Percentiles rank a stretch among this genome's conserved stretches.
Evolutionary conservation across 2,888 invertebrate genomes (phyloP).

Genomic region (Lycocerus yunnanus): DNA sequence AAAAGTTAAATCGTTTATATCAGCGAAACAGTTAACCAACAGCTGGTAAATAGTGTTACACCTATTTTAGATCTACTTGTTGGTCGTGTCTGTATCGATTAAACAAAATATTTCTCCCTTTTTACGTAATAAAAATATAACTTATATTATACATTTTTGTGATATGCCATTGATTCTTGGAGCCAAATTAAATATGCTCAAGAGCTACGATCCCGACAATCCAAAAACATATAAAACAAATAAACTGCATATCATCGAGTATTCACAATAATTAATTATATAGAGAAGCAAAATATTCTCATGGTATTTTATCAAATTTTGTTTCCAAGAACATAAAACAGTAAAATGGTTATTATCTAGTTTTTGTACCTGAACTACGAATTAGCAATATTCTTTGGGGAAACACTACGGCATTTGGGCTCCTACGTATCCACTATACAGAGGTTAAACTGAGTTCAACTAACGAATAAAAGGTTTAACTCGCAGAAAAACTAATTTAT

Average conservation of each 20-base stretch:
- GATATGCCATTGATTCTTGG: not conserved
- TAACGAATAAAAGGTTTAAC: not conserved
- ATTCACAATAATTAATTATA: no score
- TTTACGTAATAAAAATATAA: not conserved
- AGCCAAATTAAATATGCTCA: no score
- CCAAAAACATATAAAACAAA: no score
- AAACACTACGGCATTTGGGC: not conserved
- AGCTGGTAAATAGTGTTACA: conserved; percentile 35
- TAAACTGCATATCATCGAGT: no score
- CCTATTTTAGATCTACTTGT: conserved; percentile 32
- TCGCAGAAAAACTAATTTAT: not conserved
- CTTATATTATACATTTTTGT: not conserved
- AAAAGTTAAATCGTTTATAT: conserved; percentile 39
- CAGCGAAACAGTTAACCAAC: conserved; percentile 33
- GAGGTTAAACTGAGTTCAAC: not conserved
- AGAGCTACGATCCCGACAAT: no score
- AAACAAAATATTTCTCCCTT: not conserved
- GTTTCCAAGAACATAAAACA: no score
- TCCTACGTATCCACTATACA: not conserved
- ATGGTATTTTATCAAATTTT: no score
- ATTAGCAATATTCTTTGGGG: not conserved
- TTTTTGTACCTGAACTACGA: no score
- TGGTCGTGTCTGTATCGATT: conserved; percentile 28
- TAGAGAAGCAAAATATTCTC: no score
- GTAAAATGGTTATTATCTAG: no score